Percentiles rank a stretch among this genome's conserved stretches.
Evolutionary conservation across 2,797 vertebrate species (phyloP).

Genomic region (Falco rusticolus): DNA sequence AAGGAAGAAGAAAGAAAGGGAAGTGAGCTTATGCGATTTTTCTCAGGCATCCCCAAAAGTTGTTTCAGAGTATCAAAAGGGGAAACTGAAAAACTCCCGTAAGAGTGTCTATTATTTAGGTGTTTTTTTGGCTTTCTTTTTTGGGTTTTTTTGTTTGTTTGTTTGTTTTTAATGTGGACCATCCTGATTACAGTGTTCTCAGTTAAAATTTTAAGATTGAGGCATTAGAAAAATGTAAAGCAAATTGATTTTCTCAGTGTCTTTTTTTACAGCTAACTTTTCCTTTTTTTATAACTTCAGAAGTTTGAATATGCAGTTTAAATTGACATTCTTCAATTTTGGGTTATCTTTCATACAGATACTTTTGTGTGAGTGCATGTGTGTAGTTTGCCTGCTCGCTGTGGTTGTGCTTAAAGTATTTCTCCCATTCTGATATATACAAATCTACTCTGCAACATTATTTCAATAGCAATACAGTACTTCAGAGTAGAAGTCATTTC

Average conservation of each 20-base stretch:
- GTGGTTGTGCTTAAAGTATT: constrained; percentile 2
- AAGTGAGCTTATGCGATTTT: not conserved
- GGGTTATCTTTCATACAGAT: not conserved
- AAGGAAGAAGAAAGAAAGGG: not conserved
- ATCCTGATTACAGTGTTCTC: not conserved
- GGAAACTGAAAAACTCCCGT: not conserved
- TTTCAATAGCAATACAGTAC: constrained; percentile 13
- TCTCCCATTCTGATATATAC: constrained; percentile 26
- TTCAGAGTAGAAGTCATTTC: constrained; percentile 38
- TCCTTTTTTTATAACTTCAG: not conserved
- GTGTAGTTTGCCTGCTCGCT: not conserved
- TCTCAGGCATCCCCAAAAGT: not conserved
- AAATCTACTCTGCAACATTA: not conserved
- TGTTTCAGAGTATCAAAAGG: not conserved
- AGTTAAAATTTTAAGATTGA: constrained; percentile 3
- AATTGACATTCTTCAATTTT: not conserved
- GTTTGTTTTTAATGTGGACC: not conserved
- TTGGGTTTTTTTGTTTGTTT: not conserved
- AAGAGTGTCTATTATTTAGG: not conserved
- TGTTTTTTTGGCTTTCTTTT: not conserved
- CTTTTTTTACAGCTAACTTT: not conserved
- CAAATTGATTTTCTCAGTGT: not conserved
- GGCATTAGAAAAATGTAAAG: not conserved
- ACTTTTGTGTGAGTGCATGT: not conserved
- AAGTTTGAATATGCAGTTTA: constrained; percentile 1